These are phyloP conservation scores for Tetragnatha montana DNA, from an alignment of 2,888 invertebrate genomes.

Conservation along the genomic window DNA sequence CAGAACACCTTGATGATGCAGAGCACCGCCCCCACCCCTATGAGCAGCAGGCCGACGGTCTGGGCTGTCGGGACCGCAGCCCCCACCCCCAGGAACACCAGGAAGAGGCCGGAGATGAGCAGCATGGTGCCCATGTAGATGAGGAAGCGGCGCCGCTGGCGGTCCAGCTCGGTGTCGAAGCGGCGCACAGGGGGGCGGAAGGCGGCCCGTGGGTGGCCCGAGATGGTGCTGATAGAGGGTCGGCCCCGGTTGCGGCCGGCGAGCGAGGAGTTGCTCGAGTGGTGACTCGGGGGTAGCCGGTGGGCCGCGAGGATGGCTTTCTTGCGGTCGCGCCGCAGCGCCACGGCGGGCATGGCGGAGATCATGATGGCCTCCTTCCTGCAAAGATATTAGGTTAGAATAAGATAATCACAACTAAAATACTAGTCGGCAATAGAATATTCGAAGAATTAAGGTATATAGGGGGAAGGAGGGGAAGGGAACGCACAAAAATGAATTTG, in stretches of 20 bases:
- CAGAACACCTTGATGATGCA: constrained; percentile 72
- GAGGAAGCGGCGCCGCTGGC: constrained; percentile 67
- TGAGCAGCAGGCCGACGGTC: constrained; percentile 71
- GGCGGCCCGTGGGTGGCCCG: constrained; percentile 10
- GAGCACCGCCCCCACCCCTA: constrained; percentile 71
- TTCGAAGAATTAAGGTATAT: too few relatives aligned
- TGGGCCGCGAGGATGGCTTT: constrained; percentile 78
- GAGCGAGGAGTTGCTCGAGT: constrained; percentile 67
- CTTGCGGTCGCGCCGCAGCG: constrained; percentile 87
- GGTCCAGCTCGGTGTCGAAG: constrained; percentile 54
- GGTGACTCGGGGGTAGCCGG: constrained; percentile 64
- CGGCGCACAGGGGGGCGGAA: constrained; percentile 18
- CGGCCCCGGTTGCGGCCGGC: constrained; percentile 32
- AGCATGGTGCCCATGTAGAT: constrained; percentile 72
- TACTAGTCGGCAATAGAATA: too few relatives aligned
- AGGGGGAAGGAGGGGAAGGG: too few relatives aligned
- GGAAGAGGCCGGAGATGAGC: constrained; percentile 71
- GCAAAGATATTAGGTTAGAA: background rate
- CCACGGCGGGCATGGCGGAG: constrained; percentile 91
- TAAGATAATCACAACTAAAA: too few relatives aligned
- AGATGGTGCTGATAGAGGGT: constrained; percentile 66
- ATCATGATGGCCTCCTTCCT: constrained; percentile 82
- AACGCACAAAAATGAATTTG: too few relatives aligned
- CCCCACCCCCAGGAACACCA: constrained; percentile 72
- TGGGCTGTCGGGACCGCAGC: constrained; percentile 66